Base-by-base conservation (phyloP, 1,140 invertebrate species). In the Condylostylus longicornis region DNA sequence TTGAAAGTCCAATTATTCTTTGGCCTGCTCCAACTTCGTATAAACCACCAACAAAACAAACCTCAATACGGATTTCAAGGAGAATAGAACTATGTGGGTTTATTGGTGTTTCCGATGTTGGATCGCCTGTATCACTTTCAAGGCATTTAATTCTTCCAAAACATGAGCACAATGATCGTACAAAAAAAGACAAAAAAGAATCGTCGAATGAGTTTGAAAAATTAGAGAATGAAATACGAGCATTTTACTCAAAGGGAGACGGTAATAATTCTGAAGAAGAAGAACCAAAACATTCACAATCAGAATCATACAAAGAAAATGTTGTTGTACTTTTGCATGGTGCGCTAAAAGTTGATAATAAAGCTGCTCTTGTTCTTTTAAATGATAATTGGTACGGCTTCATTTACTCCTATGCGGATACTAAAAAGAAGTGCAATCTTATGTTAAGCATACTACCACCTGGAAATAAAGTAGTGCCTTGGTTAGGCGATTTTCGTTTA, bases 361-460 rank as follows among this genome's bases (percentile, higher is more conserved):
- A 86, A 73, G 77, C 78, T 20, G 85, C 82, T 0, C 57, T 91
- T 22, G 83, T 86, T 34, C 55, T 71, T 40, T 62, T 88, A 5
- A 85, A 79, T 9, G 72, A 79, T 2, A 79, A 90, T 45, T 96
- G 90, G 91, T 96, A 77, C 65, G 91, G 90, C 18, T 83, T 95
- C 44, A 69, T 96, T 32, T 87, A 90, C 53, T 90, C 89, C 1
- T 94, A 85, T 79, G 83, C 87, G 6, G 89, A 95, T 55, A 81
- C 75, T 19, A 91, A 94, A 50, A 94, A 95, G 50, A 93, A 94
- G 55, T 94, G 89, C 0, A 95, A 93, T 62, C 63, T 96, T 8
- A 86, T 96, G 79, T 62, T 96, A 5, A 89, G 86, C 9, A 67
- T 89, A 9, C 68, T 96, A 49, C 77, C 85, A 46, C 89, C 87